Percentiles rank a stretch among this genome's conserved stretches.
Evolutionary conservation across 2,113 vertebrate species (phyloP).

Genomic region (Syngnathus scovelli): DNA sequence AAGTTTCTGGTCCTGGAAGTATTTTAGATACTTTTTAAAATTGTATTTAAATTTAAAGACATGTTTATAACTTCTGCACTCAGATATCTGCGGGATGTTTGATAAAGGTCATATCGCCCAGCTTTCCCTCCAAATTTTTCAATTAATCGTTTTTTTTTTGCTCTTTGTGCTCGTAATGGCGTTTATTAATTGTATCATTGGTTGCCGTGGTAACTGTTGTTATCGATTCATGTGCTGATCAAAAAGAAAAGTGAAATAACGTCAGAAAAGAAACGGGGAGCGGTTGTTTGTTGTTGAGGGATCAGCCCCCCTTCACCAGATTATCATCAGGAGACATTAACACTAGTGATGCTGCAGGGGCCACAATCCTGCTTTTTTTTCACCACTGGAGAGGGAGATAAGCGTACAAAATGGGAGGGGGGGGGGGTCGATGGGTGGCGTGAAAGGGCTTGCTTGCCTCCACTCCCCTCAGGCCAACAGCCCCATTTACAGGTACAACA

Average conservation of each 20-base stretch:
- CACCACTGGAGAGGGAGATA: conserved; percentile 72
- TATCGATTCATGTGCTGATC: no score
- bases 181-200: conserved; percentile 80
- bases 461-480: conserved; percentile 62
- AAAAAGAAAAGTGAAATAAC: conserved; percentile 30
- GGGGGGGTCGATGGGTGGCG: conserved; percentile 22
- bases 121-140: conserved; percentile 46
- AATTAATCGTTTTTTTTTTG: conserved; percentile 43
- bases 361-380: conserved; percentile 63
- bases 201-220: conserved; percentile 76
- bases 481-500: conserved; percentile 64
- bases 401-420: conserved; percentile 62
- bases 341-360: conserved; percentile 62
- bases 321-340: conserved; percentile 75
- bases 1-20: background rate
- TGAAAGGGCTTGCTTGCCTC: conserved; percentile 59
- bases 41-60: background rate
- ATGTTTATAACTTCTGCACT: background rate
- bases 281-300: conserved; percentile 60
- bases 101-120: background rate
- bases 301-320: conserved; percentile 68
- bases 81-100: background rate
- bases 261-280: conserved; percentile 38
- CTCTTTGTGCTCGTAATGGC: conserved; percentile 54
- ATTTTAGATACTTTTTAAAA: background rate